Percentiles rank a stretch among this genome's conserved stretches.
These are phyloP conservation scores for Lobophora halterata DNA, from an alignment of 2,888 invertebrate species.

Conservation along the genomic window DNA sequence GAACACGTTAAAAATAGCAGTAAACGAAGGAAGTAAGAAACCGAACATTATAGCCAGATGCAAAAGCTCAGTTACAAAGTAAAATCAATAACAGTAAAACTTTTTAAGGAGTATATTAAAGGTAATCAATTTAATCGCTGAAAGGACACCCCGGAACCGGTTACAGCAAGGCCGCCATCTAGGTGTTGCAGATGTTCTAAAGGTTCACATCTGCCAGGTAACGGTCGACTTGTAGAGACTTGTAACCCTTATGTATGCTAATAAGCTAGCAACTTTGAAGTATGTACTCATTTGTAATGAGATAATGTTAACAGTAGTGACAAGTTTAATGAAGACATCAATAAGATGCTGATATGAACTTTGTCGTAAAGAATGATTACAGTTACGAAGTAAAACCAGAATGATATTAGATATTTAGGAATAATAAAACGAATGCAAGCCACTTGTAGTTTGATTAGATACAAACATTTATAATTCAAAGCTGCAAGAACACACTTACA, in stretches of 20 bases:
- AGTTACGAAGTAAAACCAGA: too few relatives aligned
- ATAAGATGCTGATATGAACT: too few relatives aligned
- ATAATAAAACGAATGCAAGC: too few relatives aligned
- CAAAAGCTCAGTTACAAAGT: slow-evolving; percentile 13
- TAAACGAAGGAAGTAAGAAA: not conserved
- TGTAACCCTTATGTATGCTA: slow-evolving; percentile 15
- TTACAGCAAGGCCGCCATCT: slow-evolving; percentile 35
- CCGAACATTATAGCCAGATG: slow-evolving; percentile 3
- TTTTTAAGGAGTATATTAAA: slow-evolving; percentile 14
- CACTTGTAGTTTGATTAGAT: too few relatives aligned
- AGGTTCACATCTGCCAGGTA: slow-evolving; percentile 30
- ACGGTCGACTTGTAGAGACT: slow-evolving; percentile 26
- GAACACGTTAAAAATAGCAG: not conserved
- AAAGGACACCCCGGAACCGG: slow-evolving; percentile 30
- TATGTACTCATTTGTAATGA: not conserved
- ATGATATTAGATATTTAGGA: too few relatives aligned
- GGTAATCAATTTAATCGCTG: slow-evolving; percentile 19
- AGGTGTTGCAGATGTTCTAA: slow-evolving; percentile 37
- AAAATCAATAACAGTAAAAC: slow-evolving; percentile 13
- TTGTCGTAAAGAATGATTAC: too few relatives aligned
- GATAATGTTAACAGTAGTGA: not conserved
- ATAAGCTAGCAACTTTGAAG: not conserved
- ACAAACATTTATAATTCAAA: slow-evolving; percentile 1
- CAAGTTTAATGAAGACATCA: too few relatives aligned
- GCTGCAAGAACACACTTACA: slow-evolving; percentile 1